Conservation (phyloP, 2,113 vertebrate genomes). For the Ptyas mucosa region DNA sequence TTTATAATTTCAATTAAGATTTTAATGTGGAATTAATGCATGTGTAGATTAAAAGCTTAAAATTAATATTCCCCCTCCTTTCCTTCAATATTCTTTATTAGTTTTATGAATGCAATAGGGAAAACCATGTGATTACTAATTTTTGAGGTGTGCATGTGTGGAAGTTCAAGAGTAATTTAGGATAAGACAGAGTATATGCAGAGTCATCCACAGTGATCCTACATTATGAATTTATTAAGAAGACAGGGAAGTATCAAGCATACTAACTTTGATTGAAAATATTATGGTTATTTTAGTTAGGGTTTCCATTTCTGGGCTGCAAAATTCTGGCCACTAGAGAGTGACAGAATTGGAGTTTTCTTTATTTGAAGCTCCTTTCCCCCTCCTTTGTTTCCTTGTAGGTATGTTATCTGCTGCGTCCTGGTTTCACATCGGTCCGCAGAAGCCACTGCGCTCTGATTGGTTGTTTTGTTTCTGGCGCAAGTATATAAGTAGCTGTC, state of each 20-base stretch:
- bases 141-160: not conserved
- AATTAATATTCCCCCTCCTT: slow-evolving; percentile 33
- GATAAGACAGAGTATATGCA: slow-evolving; percentile 19
- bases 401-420: not conserved
- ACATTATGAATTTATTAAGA: not conserved
- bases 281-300: not conserved
- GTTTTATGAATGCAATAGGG: slow-evolving; percentile 24
- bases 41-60: not conserved
- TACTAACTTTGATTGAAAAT: slow-evolving; percentile 2
- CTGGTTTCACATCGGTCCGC: too few relatives aligned
- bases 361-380: not conserved
- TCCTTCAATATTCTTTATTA: not conserved
- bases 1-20: slow-evolving; percentile 15
- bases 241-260: not conserved
- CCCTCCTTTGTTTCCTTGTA: not conserved
- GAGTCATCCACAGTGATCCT: not conserved
- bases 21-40: slow-evolving; percentile 21
- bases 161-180: slow-evolving; percentile 17
- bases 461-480: too few relatives aligned
- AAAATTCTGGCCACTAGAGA: not conserved
- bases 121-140: slow-evolving; percentile 22
- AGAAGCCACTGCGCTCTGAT: too few relatives aligned
- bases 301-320: not conserved
- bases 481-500: too few relatives aligned
- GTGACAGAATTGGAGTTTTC: not conserved